Base-by-base conservation (phyloP, 2,888 invertebrate species). In the Fissipunctia ypsillon region DNA sequence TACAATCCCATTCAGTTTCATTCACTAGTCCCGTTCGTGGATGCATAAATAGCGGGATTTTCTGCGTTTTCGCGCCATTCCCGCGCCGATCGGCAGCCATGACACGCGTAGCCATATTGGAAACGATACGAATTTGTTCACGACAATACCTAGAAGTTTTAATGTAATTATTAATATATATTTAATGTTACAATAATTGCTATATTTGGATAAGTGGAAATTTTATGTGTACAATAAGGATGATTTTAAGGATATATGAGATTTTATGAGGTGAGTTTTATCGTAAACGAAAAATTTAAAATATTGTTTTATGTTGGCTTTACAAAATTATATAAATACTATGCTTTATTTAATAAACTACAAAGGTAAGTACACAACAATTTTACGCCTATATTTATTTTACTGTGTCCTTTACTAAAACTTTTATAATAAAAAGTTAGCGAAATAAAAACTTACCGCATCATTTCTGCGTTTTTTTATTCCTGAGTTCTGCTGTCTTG, bases 1-100 rank as follows among this genome's bases (percentile, higher is more conserved):
- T 84, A 88, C 84, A 70, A 81, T 77, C 77, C 71, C 87, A 83
- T 86, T 87, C 83, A 87, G 74, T 81, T 85, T 79, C 85, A 87
- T 92, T 92, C 90, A 90, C 79, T 61, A 84, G 67, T 76, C 66
- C 74, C 50, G 72, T 56, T 67, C 60, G 73, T 84, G 82, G 82
- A 69, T 74, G 87, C 92, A 93, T 94, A 93, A 91, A 94, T 92
- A 92, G 76, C 68, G 72, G 78, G 82, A 80, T 84, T 87, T 88
- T 85, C 83, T 78, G 79, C 67, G 65, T 84, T 91, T 94, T 92
- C 92, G 89, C 91, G 93, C 91, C 94, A 95, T 92, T 94, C 90
- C 81, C 87, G 86, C 88, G 87, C 73, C 86, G 84, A 84, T 68
- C 86, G 84, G 84, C 91, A 84, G 88, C 86, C 87, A 87, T 90